phyloP scores from a whole-genome alignment of 2,113 vertebrate species.

The Petromus typicus region DNA sequence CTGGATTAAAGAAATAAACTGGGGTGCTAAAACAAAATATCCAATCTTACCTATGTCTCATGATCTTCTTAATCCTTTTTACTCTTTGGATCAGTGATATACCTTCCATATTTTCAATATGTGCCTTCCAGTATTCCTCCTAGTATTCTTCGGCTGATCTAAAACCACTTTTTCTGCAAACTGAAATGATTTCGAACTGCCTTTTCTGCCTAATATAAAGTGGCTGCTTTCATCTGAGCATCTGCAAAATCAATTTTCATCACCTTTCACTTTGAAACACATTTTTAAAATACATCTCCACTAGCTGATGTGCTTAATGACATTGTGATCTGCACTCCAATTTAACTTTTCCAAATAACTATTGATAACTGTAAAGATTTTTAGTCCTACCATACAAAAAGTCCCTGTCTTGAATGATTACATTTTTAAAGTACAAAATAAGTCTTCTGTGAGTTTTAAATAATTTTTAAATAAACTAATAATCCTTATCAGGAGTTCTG shows the following conservation, averaged over 20 bases:
- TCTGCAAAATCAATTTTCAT: conserved; percentile 42
- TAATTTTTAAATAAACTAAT: conserved; percentile 71
- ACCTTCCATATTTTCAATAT: background rate
- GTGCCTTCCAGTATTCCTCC: background rate
- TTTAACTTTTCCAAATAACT: background rate
- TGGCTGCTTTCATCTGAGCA: conserved; percentile 26
- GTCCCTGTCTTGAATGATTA: background rate
- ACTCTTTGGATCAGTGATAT: background rate
- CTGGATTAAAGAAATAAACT: background rate
- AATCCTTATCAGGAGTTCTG: conserved; percentile 66
- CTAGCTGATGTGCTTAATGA: background rate
- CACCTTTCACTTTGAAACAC: background rate
- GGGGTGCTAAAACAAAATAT: background rate
- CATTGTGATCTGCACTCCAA: background rate
- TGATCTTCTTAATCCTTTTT: background rate
- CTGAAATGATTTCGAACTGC: conserved; percentile 42
- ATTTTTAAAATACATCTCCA: background rate
- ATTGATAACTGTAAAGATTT: conserved; percentile 18
- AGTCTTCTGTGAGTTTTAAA: conserved; percentile 64
- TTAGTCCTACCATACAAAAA: background rate
- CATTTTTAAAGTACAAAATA: background rate
- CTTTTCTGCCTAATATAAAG: background rate
- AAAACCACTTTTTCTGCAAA: conserved; percentile 7
- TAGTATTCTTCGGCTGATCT: background rate
- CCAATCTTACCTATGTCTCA: background rate